These are phyloP conservation scores for Corythornis madagascariensis DNA, from an alignment of 2,113 vertebrate species.

Conservation along the genomic window DNA sequence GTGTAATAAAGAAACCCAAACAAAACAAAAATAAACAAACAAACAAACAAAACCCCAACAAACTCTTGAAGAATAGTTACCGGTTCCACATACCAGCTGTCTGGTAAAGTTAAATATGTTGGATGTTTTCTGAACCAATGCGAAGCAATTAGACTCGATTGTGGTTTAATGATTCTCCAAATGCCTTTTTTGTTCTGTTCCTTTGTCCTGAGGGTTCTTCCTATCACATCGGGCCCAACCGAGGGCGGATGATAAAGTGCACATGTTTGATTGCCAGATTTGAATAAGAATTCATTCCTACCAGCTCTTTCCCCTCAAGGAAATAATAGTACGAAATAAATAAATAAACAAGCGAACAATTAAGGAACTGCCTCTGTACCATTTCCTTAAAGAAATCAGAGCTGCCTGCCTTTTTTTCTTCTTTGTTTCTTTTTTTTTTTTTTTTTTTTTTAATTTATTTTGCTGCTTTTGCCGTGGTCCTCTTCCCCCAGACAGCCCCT, in stretches of 20 bases:
- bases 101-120: background rate
- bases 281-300: conserved; percentile 22
- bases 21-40: background rate
- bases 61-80: background rate
- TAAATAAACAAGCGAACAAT: background rate
- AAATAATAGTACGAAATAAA: background rate
- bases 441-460: background rate
- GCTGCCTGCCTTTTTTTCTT: background rate
- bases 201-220: conserved; percentile 42
- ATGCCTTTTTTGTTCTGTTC: conserved; percentile 27
- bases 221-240: background rate
- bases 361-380: background rate
- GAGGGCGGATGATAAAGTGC: background rate
- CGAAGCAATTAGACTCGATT: background rate
- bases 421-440: background rate
- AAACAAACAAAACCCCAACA: background rate
- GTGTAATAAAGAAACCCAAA: background rate
- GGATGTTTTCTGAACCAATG: background rate
- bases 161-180: conserved; percentile 52
- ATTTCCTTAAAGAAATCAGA: background rate
- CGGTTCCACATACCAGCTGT: background rate
- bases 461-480: background rate
- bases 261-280: background rate
- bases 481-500: background rate
- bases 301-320: background rate